phyloP scores from a whole-genome alignment of 2,888 invertebrate species.

The Polydrusus pterygomalis region DNA sequence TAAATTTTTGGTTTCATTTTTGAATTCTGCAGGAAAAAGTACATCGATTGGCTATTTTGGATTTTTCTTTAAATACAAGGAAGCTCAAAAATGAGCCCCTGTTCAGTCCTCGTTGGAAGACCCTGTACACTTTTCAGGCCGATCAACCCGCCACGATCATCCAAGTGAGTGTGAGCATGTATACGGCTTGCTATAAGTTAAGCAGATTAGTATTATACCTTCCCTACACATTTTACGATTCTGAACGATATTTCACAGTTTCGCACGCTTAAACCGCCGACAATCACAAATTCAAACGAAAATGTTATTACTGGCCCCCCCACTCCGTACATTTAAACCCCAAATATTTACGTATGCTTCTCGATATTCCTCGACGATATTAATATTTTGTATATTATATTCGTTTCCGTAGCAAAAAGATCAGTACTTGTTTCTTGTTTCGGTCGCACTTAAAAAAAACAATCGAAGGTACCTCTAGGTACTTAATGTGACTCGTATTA shows the following conservation, averaged over 20 bases:
- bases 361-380: neutral
- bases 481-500: neutral
- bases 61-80: too few relatives aligned
- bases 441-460: neutral
- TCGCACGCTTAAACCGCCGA: neutral
- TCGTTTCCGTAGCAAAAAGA: neutral
- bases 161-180: too few relatives aligned
- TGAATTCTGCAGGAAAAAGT: too few relatives aligned
- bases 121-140: too few relatives aligned
- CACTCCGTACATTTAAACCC: neutral
- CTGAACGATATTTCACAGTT: neutral
- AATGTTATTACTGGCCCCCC: neutral
- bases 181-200: too few relatives aligned
- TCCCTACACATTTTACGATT: neutral
- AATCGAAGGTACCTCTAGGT: neutral
- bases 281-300: neutral
- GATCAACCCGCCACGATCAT: too few relatives aligned
- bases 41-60: too few relatives aligned
- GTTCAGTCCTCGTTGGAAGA: too few relatives aligned
- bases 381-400: constrained; percentile 11
- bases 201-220: neutral
- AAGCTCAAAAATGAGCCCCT: too few relatives aligned
- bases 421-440: constrained; percentile 3
- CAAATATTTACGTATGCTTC: constrained; percentile 13
- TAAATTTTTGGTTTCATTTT: too few relatives aligned